These are phyloP conservation scores for Oceanodroma tethys DNA, from an alignment of 2,113 vertebrate species.

Conservation along the genomic window DNA sequence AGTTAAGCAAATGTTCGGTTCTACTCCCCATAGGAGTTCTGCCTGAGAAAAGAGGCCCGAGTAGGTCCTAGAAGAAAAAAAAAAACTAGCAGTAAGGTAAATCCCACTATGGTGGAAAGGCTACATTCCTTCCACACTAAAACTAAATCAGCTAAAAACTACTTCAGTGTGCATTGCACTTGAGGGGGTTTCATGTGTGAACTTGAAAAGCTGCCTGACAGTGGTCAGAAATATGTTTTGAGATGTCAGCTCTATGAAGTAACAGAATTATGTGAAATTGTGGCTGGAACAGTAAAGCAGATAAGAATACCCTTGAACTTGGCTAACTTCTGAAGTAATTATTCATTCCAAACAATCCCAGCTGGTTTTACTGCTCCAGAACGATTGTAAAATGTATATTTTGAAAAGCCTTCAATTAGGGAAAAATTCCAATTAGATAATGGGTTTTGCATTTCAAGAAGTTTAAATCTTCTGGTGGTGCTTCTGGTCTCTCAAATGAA, in stretches of 20 bases:
- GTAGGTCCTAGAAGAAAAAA: not conserved
- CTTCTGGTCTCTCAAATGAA: not conserved
- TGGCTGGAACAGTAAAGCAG: not conserved
- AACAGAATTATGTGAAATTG: not conserved
- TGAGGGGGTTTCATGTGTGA: not conserved
- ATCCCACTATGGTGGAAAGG: not conserved
- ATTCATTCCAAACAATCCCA: not conserved
- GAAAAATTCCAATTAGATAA: not conserved
- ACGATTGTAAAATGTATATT: not conserved
- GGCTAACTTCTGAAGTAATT: not conserved
- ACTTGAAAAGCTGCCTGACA: conserved; percentile 14
- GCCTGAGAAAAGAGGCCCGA: not conserved
- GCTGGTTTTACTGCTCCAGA: conserved; percentile 4
- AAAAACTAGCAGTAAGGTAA: not conserved
- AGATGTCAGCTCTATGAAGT: not conserved
- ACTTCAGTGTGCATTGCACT: not conserved
- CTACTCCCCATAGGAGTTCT: not conserved
- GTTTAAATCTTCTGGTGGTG: not conserved
- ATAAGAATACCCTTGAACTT: conserved; percentile 39
- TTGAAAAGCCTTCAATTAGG: not conserved
- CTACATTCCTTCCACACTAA: not conserved
- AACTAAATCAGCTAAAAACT: not conserved
- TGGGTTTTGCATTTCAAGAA: not conserved
- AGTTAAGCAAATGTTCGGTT: not conserved
- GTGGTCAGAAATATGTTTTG: conserved; percentile 30